These are phyloP conservation scores for Zalophus californianus DNA, from an alignment of 2,797 vertebrate genomes.

Conservation along the genomic window DNA sequence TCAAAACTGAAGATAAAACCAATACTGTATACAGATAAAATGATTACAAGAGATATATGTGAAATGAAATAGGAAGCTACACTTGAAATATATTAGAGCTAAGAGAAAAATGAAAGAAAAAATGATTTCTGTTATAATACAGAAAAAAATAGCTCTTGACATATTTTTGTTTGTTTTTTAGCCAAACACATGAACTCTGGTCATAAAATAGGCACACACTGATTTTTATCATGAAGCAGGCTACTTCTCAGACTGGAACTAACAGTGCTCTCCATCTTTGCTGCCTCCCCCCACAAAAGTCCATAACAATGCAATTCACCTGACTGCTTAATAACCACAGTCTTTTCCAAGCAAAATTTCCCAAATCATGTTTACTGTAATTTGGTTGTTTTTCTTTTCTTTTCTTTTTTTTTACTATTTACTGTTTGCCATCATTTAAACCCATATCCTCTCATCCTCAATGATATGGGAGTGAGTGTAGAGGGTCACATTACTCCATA, in stretches of 20 bases:
- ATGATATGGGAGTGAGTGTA: not conserved
- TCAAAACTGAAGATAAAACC: not conserved
- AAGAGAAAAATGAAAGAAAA: constrained; percentile 16
- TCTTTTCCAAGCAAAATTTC: not conserved
- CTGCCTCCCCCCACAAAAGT: not conserved
- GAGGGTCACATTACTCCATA: not conserved
- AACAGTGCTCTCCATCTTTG: rapidly evolving
- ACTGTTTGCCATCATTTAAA: constrained; percentile 3
- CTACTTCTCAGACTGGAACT: not conserved
- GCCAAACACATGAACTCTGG: not conserved
- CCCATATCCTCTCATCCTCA: not conserved
- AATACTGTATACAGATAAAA: not conserved
- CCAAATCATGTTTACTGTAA: not conserved
- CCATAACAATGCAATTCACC: not conserved
- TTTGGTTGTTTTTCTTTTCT: not conserved
- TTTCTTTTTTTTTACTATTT: not conserved
- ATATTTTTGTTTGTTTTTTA: not conserved
- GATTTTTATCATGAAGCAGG: not conserved
- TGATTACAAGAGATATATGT: not conserved
- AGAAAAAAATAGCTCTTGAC: not conserved
- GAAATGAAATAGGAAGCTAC: not conserved
- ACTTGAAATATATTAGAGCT: not conserved
- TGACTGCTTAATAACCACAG: not conserved
- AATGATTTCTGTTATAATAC: not conserved
- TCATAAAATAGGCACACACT: not conserved